Percentiles rank a stretch among this genome's conserved stretches.
Evolutionary conservation across 2,113 vertebrate species (phyloP).

Genomic region (Cheirogaleus medius): DNA sequence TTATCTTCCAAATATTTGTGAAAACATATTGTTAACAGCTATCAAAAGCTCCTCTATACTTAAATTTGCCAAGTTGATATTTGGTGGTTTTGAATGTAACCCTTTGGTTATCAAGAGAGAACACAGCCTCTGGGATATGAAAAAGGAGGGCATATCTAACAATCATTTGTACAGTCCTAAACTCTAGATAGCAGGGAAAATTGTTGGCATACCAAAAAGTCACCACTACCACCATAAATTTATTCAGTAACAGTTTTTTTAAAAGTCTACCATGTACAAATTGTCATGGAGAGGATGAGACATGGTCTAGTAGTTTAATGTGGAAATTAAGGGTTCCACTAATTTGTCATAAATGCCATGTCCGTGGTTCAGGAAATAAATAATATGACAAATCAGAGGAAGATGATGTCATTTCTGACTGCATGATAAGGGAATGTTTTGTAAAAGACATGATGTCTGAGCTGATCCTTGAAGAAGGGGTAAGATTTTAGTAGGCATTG

Average conservation of each 20-base stretch:
- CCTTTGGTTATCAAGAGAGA: background rate
- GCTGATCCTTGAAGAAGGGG: background rate
- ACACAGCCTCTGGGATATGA: background rate
- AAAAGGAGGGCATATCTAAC: background rate
- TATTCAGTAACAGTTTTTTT: background rate
- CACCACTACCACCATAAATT: background rate
- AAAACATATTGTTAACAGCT: background rate
- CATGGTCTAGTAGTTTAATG: background rate
- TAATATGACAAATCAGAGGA: background rate
- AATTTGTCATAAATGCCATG: background rate
- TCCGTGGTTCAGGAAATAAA: background rate
- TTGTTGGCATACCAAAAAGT: background rate
- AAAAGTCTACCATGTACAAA: background rate
- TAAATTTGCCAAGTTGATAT: background rate
- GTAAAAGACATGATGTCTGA: background rate
- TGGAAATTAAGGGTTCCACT: background rate
- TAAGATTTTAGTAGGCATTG: background rate
- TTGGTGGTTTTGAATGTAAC: background rate
- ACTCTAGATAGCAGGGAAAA: background rate
- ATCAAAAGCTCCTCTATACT: background rate
- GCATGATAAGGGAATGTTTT: background rate
- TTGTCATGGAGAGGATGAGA: background rate
- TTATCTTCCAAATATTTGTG: slow-evolving; percentile 13
- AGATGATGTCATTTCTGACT: background rate
- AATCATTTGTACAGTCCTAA: background rate